phyloP scores from a whole-genome alignment of 2,113 vertebrate genomes.

The Hippocampus barbouri region DNA sequence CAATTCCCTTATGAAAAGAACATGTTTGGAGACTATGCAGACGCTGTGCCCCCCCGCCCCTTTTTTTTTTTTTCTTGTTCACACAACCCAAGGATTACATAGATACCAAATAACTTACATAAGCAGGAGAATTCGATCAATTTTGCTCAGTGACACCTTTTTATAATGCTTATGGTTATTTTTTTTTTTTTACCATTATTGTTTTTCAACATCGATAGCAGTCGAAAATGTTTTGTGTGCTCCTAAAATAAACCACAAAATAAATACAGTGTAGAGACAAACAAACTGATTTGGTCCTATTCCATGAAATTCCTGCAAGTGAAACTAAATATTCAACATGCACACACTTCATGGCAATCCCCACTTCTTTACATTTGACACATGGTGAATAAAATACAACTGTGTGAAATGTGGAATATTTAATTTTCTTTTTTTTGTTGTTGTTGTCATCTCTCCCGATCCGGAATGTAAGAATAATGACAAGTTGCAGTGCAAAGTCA shows the following conservation, averaged over 20 bases:
- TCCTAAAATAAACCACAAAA: constrained; percentile 26
- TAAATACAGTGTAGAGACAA: neutral
- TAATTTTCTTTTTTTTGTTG: neutral
- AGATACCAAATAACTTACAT: constrained; percentile 60
- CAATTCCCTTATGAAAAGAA: constrained; percentile 85
- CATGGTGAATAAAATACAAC: neutral
- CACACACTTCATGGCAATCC: constrained; percentile 27
- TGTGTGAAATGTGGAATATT: neutral
- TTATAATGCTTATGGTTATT: constrained; percentile 21
- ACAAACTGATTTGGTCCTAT: constrained; percentile 8
- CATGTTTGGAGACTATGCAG: constrained; percentile 65
- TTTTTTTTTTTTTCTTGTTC: constrained; percentile 28
- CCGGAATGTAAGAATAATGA: neutral
- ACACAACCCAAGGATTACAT: constrained; percentile 61
- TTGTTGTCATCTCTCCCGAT: neutral
- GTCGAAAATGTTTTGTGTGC: constrained; percentile 79
- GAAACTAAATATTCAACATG: constrained; percentile 25
- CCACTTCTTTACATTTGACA: constrained; percentile 4
- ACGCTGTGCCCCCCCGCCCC: constrained; percentile 41
- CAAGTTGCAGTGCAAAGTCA: neutral
- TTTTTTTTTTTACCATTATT: constrained; percentile 42
- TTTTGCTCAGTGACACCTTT: constrained; percentile 27
- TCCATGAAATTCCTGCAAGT: constrained; percentile 1
- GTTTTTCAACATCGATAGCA: constrained; percentile 67
- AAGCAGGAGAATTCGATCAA: constrained; percentile 50